Evolutionary conservation across 2,113 vertebrate species (phyloP).

Genomic region (Recurvirostra avosetta): DNA sequence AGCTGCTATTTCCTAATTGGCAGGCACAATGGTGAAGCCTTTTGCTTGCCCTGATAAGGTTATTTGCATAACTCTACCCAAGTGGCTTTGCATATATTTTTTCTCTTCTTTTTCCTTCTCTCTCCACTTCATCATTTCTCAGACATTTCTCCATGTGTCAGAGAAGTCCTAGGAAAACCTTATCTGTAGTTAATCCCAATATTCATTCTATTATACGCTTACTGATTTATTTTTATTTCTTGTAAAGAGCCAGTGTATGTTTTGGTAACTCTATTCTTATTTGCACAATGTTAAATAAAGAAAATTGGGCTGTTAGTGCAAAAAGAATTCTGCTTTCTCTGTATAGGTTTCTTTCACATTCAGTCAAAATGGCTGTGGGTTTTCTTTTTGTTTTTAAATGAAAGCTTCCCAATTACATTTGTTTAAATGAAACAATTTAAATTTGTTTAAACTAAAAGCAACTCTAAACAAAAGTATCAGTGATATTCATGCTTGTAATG

Average conservation of each 20-base stretch:
- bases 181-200: neutral
- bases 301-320: neutral
- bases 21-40: constrained; percentile 4
- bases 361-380: neutral
- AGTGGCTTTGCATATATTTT: constrained; percentile 30
- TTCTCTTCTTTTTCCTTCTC: neutral
- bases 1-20: constrained; percentile 21
- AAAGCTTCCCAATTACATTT: neutral
- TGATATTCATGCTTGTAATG: neutral
- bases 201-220: neutral
- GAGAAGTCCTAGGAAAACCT: neutral
- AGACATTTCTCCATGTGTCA: neutral
- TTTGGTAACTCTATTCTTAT: neutral
- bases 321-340: neutral
- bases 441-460: neutral
- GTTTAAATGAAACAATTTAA: neutral
- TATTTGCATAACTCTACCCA: constrained; percentile 38
- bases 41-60: constrained; percentile 48
- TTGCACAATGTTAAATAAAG: neutral
- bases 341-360: neutral
- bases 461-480: neutral
- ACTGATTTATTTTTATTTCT: neutral
- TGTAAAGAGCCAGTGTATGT: neutral
- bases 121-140: neutral
- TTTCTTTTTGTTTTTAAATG: neutral